Evolutionary conservation across 2,113 vertebrate genomes (phyloP).

Genomic region (Harpagus bidentatus): DNA sequence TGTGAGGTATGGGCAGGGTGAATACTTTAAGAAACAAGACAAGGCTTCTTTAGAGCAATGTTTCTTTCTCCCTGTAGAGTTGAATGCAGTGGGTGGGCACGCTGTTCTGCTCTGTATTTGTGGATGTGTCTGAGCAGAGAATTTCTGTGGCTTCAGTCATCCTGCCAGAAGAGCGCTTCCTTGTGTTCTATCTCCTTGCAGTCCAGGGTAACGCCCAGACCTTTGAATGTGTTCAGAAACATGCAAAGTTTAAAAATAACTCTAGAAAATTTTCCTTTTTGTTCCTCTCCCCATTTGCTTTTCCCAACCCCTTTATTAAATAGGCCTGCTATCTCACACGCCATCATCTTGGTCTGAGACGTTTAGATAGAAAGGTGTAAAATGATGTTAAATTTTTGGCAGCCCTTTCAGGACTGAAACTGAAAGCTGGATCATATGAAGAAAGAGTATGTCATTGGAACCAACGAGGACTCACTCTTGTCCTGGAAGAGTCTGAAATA

Average conservation of each 20-base stretch:
- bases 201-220: neutral
- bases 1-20: neutral
- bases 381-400: neutral
- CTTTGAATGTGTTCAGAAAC: neutral
- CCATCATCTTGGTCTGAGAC: neutral
- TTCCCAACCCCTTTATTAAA: neutral
- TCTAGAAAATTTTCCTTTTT: neutral
- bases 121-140: neutral
- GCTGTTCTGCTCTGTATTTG: neutral
- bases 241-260: neutral
- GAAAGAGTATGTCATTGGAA: neutral
- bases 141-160: neutral
- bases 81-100: rapidly evolving
- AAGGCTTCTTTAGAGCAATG: neutral
- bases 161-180: neutral
- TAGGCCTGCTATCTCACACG: neutral
- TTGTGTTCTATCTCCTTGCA: neutral
- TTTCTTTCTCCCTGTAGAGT: neutral
- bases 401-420: neutral
- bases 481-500: neutral
- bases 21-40: neutral
- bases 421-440: neutral
- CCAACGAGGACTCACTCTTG: neutral
- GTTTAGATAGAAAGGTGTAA: neutral
- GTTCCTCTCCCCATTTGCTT: neutral